A percentile compares a stretch with the other conserved stretches of the same genome.
These are phyloP conservation scores for Euthynnus affinis DNA, from an alignment of 2,797 vertebrate species.

Conservation along the genomic window DNA sequence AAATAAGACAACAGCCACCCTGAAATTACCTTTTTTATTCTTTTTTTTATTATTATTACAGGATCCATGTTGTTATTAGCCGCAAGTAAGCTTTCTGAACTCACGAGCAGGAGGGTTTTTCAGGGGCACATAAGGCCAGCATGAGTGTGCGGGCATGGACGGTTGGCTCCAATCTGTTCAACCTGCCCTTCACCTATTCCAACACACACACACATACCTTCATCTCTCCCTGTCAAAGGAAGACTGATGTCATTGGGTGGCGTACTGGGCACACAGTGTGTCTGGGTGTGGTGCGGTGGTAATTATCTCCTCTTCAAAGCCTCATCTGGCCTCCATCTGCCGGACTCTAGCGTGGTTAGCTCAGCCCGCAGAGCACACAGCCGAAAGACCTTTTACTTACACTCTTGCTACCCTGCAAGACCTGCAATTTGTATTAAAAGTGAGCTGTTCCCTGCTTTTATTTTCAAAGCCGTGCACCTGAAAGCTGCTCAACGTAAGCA, in stretches of 20 bases:
- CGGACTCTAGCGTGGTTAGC: slow-evolving; percentile 40
- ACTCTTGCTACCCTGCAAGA: not conserved
- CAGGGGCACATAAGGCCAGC: not conserved
- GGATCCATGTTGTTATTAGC: not conserved
- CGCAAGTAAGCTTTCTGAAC: not conserved
- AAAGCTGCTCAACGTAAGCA: slow-evolving; percentile 18
- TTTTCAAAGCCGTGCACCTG: slow-evolving; percentile 18
- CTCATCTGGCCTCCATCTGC: slow-evolving; percentile 76
- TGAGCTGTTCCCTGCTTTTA: slow-evolving; percentile 5
- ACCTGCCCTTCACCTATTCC: slow-evolving; percentile 37
- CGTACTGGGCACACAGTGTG: slow-evolving; percentile 34
- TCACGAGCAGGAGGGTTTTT: slow-evolving; percentile 4
- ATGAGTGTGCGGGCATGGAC: slow-evolving; percentile 14
- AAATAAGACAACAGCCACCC: not conserved
- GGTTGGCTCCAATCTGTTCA: slow-evolving; percentile 40
- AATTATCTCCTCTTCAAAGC: slow-evolving; percentile 68
- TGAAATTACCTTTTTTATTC: not conserved
- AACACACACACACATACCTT: slow-evolving; percentile 12
- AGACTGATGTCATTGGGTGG: slow-evolving; percentile 53
- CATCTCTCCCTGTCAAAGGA: slow-evolving; percentile 45
- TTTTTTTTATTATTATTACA: too few species aligned
- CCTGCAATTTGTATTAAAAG: slow-evolving; percentile 13
- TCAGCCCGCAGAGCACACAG: slow-evolving; percentile 23
- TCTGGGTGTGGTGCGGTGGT: slow-evolving; percentile 66
- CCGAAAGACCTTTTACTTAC: not conserved